Conservation (phyloP, 2,888 invertebrate species). For the Dastarcus helophoroides region DNA sequence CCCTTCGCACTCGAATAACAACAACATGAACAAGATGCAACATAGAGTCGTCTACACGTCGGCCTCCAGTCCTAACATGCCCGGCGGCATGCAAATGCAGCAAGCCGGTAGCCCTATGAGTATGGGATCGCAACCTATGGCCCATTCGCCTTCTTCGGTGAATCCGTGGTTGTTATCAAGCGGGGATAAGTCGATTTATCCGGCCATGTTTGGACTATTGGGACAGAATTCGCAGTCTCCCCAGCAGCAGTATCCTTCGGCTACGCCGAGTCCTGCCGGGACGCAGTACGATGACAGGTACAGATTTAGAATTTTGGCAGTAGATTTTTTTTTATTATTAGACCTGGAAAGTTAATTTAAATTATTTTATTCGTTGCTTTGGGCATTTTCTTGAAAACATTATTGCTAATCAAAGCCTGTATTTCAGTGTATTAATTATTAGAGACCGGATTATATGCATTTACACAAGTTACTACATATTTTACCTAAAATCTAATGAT, state of each 20-base stretch:
- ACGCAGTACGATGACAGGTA: conserved; percentile 55
- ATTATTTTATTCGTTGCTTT: no score
- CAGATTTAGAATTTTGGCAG: no score
- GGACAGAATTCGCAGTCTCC: conserved; percentile 48
- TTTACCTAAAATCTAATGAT: no score
- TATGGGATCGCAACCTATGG: conserved; percentile 33
- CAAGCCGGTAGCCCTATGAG: conserved; percentile 32
- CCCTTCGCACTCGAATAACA: conserved; percentile 33
- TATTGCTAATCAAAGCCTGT: no score
- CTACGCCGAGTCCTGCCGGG: conserved; percentile 39
- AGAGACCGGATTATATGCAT: no score
- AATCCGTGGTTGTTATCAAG: conserved; percentile 64
- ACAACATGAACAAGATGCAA: conserved; percentile 27
- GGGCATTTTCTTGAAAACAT: no score
- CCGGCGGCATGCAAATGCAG: conserved; percentile 36
- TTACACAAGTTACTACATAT: no score
- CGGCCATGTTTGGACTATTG: conserved; percentile 51
- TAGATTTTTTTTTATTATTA: no score
- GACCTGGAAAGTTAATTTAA: no score
- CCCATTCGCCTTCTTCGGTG: conserved; percentile 47
- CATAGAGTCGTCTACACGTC: conserved; percentile 61
- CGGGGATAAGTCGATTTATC: conserved; percentile 53
- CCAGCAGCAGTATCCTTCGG: conserved; percentile 42
- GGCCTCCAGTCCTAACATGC: conserved; percentile 44
- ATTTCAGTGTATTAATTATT: no score